Evolutionary conservation across 2,888 invertebrate species (phyloP).

Genomic region (Leptinotarsa rubiginosa): DNA sequence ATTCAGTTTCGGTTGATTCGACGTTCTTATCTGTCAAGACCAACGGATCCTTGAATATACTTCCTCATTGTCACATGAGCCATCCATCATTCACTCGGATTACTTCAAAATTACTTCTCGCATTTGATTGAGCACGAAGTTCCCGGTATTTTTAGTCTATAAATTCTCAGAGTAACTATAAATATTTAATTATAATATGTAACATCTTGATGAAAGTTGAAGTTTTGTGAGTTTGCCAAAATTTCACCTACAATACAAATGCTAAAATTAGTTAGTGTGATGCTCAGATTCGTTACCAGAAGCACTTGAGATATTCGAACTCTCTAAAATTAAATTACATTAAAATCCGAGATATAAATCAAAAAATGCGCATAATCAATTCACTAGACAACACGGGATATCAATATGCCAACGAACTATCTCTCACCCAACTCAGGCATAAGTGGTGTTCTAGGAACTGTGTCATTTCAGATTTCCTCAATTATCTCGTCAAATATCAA

Average conservation of each 20-base stretch:
- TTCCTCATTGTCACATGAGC: too few species aligned
- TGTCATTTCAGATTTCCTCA: slow-evolving; percentile 66
- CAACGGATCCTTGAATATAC: too few species aligned
- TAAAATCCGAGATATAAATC: not conserved
- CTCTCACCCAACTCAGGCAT: slow-evolving; percentile 56
- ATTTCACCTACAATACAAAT: slow-evolving; percentile 47
- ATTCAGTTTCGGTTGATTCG: too few species aligned
- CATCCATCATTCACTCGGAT: too few species aligned
- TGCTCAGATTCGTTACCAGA: slow-evolving; percentile 39
- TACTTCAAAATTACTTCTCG: too few species aligned
- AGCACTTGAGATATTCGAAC: slow-evolving; percentile 13
- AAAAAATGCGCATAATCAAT: slow-evolving; percentile 40
- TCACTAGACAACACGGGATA: slow-evolving; percentile 25
- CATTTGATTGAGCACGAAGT: too few species aligned
- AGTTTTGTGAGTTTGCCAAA: slow-evolving; percentile 44
- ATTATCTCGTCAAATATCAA: slow-evolving; percentile 68
- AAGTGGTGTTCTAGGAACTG: slow-evolving; percentile 60
- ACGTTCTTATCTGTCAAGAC: too few species aligned
- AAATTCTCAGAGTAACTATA: slow-evolving; percentile 1
- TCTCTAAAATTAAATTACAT: slow-evolving; percentile 25
- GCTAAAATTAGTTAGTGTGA: slow-evolving; percentile 41
- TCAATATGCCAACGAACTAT: slow-evolving; percentile 41
- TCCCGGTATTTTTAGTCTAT: too few species aligned
- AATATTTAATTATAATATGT: slow-evolving; percentile 14
- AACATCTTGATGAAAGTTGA: slow-evolving; percentile 6